Evolutionary conservation across 2,888 invertebrate genomes (phyloP).

Genomic region (Coleophora flavipennella): DNA sequence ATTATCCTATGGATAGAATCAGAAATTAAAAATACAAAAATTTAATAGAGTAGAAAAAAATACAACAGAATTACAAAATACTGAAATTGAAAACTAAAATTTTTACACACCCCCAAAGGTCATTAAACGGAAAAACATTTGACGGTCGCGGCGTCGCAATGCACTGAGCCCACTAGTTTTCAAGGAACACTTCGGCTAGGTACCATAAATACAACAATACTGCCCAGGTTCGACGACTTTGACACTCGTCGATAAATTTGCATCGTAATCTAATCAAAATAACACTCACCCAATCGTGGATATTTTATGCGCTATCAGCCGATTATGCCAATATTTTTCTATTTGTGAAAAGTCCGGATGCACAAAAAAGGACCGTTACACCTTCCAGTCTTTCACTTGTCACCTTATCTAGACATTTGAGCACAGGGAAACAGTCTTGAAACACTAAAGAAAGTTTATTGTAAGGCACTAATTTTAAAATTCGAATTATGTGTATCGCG

Average conservation of each 20-base stretch:
- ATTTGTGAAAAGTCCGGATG: conserved; percentile 46
- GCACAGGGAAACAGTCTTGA: conserved; percentile 49
- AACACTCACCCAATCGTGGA: conserved; percentile 69
- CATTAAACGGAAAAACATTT: conserved; percentile 35
- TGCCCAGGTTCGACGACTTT: conserved; percentile 31
- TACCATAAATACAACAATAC: conserved; percentile 25
- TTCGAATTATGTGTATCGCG: conserved; percentile 31
- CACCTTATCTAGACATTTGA: conserved; percentile 42
- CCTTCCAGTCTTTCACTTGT: conserved; percentile 52
- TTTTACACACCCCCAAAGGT: conserved; percentile 26
- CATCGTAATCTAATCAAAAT: conserved; percentile 67
- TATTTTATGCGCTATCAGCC: conserved; percentile 63
- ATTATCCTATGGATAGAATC: too few species aligned
- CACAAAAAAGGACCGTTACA: conserved; percentile 20
- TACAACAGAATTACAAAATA: too few species aligned
- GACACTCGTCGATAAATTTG: conserved; percentile 53
- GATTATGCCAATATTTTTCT: conserved; percentile 28
- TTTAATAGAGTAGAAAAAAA: too few species aligned
- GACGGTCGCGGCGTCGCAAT: conserved; percentile 26
- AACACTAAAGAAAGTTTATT: conserved; percentile 32
- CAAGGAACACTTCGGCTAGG: conserved; percentile 20
- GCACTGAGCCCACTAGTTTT: conserved; percentile 35
- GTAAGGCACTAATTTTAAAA: conserved; percentile 40
- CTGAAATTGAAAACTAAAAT: too few species aligned
- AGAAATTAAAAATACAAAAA: too few species aligned